Base-by-base conservation (phyloP, 2,797 vertebrate species). In the Loriculus beryllinus region DNA sequence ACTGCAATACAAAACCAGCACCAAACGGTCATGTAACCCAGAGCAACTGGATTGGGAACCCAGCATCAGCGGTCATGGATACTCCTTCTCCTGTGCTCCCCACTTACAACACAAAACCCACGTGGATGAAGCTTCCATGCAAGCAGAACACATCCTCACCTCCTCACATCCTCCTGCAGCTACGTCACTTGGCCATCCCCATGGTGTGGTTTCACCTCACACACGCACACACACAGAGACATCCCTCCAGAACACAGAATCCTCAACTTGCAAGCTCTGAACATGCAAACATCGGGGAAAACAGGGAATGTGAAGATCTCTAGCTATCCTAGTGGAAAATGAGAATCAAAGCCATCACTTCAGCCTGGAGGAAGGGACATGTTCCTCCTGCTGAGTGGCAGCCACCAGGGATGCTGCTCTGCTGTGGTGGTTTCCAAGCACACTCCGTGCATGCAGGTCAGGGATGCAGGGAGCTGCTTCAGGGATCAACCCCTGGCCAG, bases 1-100 rank as follows among this genome's bases (percentile, higher is more conserved):
- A 84, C 82, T 39, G 84, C 83, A 26, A 86, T 35, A 95, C 86
- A 91, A 47, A 87, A 69, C 90, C 60, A 3, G 57, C 90, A 93
- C n/a, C 90, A 9, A 93, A 93, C 70, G 68, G 35, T 54, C 94
- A 64, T 77, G 81, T 12, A 67, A 77, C 88, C 92, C 40, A 39
- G 93, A 82, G 86, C 7, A 4, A 18, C 91, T 54, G 72, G 91
- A 49, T 39, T 42, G 78, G 3, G 17, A 64, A 51, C 45, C 84
- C 82, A 47, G 90, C 90, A 39, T 37, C 40, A 12, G 71, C 1
- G 31, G 21, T 7, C 37, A 7, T 6, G 7, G 47, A 3, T 21
- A 6, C 65, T 54, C 56, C 16, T n/a, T 28, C 45, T 22, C 37
- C 40, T 26, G 25, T 3, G 40, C 77, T 43, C 20, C 2, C 71